Base-by-base conservation (phyloP, 2,888 invertebrate species). In the Thymelicus sylvestris region DNA sequence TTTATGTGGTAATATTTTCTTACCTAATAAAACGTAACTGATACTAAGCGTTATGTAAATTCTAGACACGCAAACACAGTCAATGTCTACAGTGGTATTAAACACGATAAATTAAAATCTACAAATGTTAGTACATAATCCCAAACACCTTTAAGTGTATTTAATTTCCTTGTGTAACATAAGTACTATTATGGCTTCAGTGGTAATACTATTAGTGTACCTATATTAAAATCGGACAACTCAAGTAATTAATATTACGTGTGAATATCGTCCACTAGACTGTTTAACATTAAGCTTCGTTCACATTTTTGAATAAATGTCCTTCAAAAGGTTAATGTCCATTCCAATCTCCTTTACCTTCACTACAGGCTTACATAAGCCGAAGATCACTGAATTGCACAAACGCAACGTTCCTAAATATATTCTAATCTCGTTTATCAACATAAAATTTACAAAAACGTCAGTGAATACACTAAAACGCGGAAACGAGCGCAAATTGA, bases 11-110 rank as follows among this genome's bases (percentile, higher is more conserved):
- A 87, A 88, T 84, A 78, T 81, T 75, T 79, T 82, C 84, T 90
- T 90, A 89, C 83, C 86, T 87, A 88, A 89, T 83, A 73, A 78
- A 80, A 83, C 85, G 87, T 86, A 87, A 89, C 80, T 76, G 72
- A 78, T 81, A 83, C 80, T 81, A 78, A 76, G 72, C 68, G 72
- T 83, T 79, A 77, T 65, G 74, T 78, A 78, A 81, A 80, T 71
- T 73, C 75, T 75, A 73, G 64, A 64, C 69, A 64, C 31, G 59
- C 68, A 47, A 47, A 57, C 57, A 59, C 47, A 64, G 62, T 63
- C 13, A 63, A 50, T 39, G 24, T 60, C 19, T 47, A 47, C 12
- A 68, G 8, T 57, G 15, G 39, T 44, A 59, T 19, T 55, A 31
- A 19, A 62, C 15, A 60, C 10, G 38, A 48, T 60, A 60, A 47